A percentile compares a stretch with the other conserved stretches of the same genome.
Evolutionary conservation across 2,797 vertebrate genomes (phyloP).

Genomic region (Telmatherina bonti): DNA sequence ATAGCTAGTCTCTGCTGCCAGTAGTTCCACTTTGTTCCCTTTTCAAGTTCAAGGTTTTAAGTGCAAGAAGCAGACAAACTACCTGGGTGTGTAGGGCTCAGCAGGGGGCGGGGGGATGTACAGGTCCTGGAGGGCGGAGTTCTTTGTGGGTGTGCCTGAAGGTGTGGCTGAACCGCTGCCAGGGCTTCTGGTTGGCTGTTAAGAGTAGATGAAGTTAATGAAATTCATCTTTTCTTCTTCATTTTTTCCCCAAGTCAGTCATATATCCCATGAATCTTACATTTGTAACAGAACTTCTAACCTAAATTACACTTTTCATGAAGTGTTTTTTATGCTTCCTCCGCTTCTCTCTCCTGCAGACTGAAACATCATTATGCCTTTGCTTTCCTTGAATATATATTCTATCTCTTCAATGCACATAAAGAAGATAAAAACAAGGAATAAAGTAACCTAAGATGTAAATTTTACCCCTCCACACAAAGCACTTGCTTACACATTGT

Average conservation of each 20-base stretch:
- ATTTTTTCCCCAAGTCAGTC: background rate
- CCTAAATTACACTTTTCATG: background rate
- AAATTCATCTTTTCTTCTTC: background rate
- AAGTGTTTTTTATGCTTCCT: background rate
- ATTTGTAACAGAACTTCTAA: background rate
- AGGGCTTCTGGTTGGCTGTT: slow-evolving; percentile 95
- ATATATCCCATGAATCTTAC: background rate
- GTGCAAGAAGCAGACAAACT: slow-evolving; percentile 3
- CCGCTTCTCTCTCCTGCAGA: background rate
- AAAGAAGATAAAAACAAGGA: background rate
- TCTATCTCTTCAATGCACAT: background rate
- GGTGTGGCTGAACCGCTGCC: slow-evolving; percentile 95
- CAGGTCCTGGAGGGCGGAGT: slow-evolving; percentile 95
- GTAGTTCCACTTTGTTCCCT: background rate
- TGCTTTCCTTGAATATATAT: background rate
- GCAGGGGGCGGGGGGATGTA: slow-evolving; percentile 96
- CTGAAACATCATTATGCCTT: background rate
- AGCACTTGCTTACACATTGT: background rate
- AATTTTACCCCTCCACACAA: background rate
- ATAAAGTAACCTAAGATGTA: background rate
- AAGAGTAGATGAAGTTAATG: background rate
- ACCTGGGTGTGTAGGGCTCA: slow-evolving; percentile 97
- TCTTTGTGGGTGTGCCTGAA: slow-evolving; percentile 95
- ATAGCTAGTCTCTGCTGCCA: background rate
- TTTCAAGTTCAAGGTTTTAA: background rate